Conservation (phyloP, 2,888 invertebrate species). For the Harpagoxenus sublaevis region DNA sequence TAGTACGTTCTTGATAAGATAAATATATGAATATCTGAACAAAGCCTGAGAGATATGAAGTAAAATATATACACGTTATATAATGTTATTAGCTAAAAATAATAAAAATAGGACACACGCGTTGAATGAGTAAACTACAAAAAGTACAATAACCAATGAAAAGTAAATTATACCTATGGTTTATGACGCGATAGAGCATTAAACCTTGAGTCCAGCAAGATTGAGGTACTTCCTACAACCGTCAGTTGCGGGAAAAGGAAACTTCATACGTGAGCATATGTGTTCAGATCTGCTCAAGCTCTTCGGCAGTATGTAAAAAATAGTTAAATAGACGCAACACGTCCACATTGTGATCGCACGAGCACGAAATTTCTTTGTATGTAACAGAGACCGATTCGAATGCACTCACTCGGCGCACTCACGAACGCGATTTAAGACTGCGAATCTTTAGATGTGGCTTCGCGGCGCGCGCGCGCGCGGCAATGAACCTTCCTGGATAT, state of each 20-base stretch:
- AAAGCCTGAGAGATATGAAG: background rate
- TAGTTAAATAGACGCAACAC: slow-evolving; percentile 10
- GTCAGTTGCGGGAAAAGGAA: background rate
- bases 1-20: background rate
- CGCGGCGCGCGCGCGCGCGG: background rate
- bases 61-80: background rate
- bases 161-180: background rate
- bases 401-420: background rate
- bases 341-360: background rate
- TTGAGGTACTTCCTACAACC: background rate
- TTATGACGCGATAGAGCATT: too few species aligned
- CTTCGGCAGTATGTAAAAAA: background rate
- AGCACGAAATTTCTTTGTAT: slow-evolving; percentile 32
- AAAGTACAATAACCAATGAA: background rate
- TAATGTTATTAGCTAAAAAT: background rate
- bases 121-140: background rate
- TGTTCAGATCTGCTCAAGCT: background rate
- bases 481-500: slow-evolving; percentile 53
- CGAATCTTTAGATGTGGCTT: slow-evolving; percentile 60
- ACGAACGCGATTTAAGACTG: slow-evolving; percentile 19
- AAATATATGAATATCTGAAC: background rate
- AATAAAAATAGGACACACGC: background rate
- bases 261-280: background rate
- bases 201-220: background rate
- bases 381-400: slow-evolving; percentile 17